These are phyloP conservation scores for Phallusia fumigata DNA, from an alignment of 23 tunicate genomes.

Conservation along the genomic window DNA sequence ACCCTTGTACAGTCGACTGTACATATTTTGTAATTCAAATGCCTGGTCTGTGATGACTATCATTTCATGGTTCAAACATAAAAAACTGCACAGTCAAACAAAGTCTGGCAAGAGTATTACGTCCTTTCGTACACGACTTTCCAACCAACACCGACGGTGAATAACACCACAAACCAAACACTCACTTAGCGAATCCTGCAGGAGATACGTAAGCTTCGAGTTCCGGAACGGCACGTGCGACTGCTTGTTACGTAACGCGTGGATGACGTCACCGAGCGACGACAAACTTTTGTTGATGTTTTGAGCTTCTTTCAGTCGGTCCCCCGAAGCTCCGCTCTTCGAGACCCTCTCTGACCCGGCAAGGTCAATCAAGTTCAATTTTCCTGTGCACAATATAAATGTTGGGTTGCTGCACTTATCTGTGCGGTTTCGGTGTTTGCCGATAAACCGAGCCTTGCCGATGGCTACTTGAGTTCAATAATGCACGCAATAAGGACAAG, in stretches of 20 bases:
- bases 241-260: conserved; percentile 89
- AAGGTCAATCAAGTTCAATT: conserved; percentile 91
- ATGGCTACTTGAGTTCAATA: not conserved
- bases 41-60: no score
- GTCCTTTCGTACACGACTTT: no score
- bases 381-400: conserved; percentile 33
- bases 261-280: conserved; percentile 97
- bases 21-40: no score
- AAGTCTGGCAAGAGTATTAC: not conserved
- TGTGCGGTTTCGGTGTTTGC: not conserved
- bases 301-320: conserved; percentile 97
- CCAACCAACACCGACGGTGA: no score
- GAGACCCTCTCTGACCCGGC: conserved; percentile 99
- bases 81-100: no score
- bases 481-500: not conserved
- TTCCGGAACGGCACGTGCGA: conserved; percentile 96
- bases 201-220: conserved; percentile 91
- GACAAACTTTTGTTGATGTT: conserved; percentile 93
- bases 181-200: conserved; percentile 92
- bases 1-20: no score
- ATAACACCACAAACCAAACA: no score
- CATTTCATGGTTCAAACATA: no score
- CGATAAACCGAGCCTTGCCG: not conserved
- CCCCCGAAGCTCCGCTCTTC: conserved; percentile 95
- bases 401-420: not conserved